Percentiles rank a stretch among this genome's conserved stretches.
phyloP scores from a whole-genome alignment of 2,797 vertebrate genomes.

The Brotula barbata region DNA sequence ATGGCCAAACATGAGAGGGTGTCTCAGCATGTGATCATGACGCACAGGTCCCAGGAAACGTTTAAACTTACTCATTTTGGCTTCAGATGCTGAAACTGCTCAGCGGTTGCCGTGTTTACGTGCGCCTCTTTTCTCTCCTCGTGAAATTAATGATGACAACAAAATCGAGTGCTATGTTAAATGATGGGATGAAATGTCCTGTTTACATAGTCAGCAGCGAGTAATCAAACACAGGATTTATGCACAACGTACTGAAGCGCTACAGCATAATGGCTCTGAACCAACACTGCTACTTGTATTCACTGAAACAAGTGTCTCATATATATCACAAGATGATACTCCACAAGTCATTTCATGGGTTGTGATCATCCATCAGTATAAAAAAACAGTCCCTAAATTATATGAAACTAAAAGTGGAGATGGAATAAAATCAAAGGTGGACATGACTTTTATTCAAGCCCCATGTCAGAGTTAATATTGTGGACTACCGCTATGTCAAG shows the following conservation, averaged over 20 bases:
- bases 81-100: conserved; percentile 36
- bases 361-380: too few relatives aligned
- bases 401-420: too few relatives aligned
- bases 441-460: too few relatives aligned
- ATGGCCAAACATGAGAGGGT: conserved; percentile 47
- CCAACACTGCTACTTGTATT: too few relatives aligned
- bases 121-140: conserved; percentile 38
- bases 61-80: conserved; percentile 47
- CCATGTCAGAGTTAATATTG: too few relatives aligned
- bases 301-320: too few relatives aligned
- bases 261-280: not conserved
- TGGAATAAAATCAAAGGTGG: too few relatives aligned
- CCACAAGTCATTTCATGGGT: too few relatives aligned
- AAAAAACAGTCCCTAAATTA: too few relatives aligned
- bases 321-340: too few relatives aligned
- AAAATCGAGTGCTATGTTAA: conserved; percentile 31
- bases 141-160: conserved; percentile 38
- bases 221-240: conserved; percentile 10
- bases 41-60: conserved; percentile 42
- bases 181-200: conserved; percentile 31
- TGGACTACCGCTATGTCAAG: too few relatives aligned
- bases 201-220: conserved; percentile 18
- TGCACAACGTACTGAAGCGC: conserved; percentile 1
- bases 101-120: conserved; percentile 50
- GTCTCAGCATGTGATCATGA: conserved; percentile 58